phyloP scores from a whole-genome alignment of 2,797 vertebrate species.

The Phoxinus dragarum region DNA sequence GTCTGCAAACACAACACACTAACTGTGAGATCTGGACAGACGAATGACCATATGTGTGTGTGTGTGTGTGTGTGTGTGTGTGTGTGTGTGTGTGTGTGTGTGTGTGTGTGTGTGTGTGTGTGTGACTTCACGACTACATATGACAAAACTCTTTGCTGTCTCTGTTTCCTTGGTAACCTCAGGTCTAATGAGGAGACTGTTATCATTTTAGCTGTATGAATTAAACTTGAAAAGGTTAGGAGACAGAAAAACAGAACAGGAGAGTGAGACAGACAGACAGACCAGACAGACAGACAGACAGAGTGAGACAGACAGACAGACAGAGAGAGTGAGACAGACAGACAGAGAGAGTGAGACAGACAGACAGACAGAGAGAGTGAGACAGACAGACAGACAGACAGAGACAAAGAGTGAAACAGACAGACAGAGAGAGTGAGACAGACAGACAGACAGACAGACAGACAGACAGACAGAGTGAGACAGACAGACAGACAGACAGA shows the following conservation, averaged over 20 bases:
- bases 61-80: too few species aligned
- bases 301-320: too few species aligned
- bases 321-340: too few species aligned
- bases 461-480: too few species aligned
- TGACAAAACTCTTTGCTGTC: background rate
- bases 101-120: too few species aligned
- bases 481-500: too few species aligned
- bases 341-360: too few species aligned
- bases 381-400: background rate
- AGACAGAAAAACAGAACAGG: background rate
- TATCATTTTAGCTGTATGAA: constrained; percentile 45
- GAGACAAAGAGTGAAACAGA: background rate
- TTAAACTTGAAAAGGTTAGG: constrained; percentile 29
- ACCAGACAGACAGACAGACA: background rate
- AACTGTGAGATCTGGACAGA: background rate
- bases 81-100: too few species aligned
- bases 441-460: too few species aligned
- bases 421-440: too few species aligned
- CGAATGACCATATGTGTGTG: background rate
- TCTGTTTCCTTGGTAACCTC: constrained; percentile 12
- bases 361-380: background rate
- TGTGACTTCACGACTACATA: background rate
- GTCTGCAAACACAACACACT: background rate
- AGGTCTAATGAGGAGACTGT: background rate
- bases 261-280: background rate